phyloP scores from a whole-genome alignment of 2,797 vertebrate species.

The Austrolebias charrua region DNA sequence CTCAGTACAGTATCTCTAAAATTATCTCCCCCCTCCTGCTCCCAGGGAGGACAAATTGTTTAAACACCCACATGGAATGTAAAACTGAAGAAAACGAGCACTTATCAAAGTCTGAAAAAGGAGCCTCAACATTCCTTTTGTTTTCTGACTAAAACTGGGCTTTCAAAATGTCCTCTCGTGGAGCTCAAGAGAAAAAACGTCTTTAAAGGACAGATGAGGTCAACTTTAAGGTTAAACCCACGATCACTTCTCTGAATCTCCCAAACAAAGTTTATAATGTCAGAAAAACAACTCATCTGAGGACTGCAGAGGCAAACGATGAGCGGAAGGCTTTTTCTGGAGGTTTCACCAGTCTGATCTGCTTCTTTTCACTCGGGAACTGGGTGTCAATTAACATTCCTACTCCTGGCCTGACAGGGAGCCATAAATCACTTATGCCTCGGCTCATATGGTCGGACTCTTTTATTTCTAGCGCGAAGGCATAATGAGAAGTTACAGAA shows the following conservation, averaged over 20 bases:
- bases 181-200: conserved; percentile 58
- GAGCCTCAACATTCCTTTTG: conserved; percentile 73
- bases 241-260: conserved; percentile 28
- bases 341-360: conserved; percentile 54
- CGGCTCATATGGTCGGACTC: conserved; percentile 62
- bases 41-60: conserved; percentile 38
- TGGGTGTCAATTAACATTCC: conserved; percentile 80
- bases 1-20: neutral
- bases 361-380: conserved; percentile 65
- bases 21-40: neutral
- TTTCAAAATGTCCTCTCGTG: conserved; percentile 66
- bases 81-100: conserved; percentile 65
- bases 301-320: conserved; percentile 11
- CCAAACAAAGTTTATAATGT: conserved; percentile 62
- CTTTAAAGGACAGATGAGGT: conserved; percentile 53
- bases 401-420: conserved; percentile 66
- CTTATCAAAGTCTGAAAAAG: conserved; percentile 73
- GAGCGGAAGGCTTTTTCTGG: conserved; percentile 33
- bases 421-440: conserved; percentile 70
- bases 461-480: conserved; percentile 49
- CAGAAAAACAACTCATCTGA: conserved; percentile 30
- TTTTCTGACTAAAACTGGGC: conserved; percentile 68
- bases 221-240: conserved; percentile 49
- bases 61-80: conserved; percentile 59
- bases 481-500: conserved; percentile 55